Evolutionary conservation across 2,797 vertebrate genomes (phyloP).

Genomic region (Pempheris klunzingeri): DNA sequence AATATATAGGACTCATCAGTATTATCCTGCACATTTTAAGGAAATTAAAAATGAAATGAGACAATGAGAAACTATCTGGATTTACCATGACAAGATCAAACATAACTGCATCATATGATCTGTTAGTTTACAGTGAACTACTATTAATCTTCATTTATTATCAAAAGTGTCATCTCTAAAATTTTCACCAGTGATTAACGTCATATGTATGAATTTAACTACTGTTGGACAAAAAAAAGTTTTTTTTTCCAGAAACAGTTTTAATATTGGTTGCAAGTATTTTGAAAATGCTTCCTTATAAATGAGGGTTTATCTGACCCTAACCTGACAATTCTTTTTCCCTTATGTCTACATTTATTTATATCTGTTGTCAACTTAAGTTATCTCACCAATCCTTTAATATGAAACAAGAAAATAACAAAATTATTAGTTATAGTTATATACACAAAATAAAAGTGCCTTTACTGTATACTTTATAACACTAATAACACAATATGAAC

Average conservation of each 20-base stretch:
- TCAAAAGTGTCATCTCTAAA: not conserved
- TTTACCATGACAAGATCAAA: conserved; percentile 11
- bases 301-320: not conserved
- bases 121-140: not conserved
- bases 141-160: not conserved
- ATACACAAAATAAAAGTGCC: not conserved
- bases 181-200: not conserved
- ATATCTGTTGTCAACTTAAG: conserved; percentile 1
- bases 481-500: not conserved
- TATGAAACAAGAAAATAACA: not conserved
- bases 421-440: not conserved
- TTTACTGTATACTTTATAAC: not conserved
- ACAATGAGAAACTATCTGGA: too few relatives aligned
- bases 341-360: not conserved
- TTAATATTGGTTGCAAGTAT: not conserved
- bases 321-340: not conserved
- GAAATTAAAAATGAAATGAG: not conserved
- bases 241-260: not conserved
- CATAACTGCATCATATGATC: not conserved
- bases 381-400: not conserved
- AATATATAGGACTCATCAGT: not conserved
- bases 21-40: not conserved
- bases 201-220: not conserved
- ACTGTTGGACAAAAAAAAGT: not conserved
- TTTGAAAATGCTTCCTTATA: not conserved